Conservation (phyloP, 2,797 vertebrate genomes). For the Mus minutoides region DNA sequence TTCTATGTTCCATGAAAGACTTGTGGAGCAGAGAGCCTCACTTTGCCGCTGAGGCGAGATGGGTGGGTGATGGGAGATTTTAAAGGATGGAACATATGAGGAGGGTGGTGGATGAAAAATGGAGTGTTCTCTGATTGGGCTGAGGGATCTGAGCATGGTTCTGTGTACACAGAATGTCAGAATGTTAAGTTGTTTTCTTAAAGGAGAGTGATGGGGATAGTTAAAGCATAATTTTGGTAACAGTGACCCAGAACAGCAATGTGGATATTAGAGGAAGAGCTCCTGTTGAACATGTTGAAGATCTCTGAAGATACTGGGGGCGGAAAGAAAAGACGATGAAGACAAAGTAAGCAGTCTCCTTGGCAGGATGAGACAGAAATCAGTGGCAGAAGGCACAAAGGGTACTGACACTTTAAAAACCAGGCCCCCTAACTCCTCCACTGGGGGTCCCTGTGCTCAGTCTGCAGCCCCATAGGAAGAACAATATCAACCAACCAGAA, state of each 20-base stretch:
- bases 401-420: neutral
- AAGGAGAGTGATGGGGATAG: neutral
- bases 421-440: neutral
- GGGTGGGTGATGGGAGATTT: neutral
- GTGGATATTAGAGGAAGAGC: neutral
- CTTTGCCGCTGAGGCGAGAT: neutral
- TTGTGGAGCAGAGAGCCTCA: accelerated
- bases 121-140: neutral
- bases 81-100: neutral
- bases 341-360: neutral
- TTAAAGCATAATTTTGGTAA: neutral
- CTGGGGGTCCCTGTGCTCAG: neutral
- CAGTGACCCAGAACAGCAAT: neutral
- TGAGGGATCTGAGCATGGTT: neutral
- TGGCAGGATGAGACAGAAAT: neutral
- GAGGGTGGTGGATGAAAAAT: neutral
- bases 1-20: neutral
- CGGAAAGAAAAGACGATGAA: neutral
- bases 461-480: neutral
- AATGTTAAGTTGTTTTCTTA: neutral
- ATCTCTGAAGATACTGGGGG: neutral
- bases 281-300: neutral
- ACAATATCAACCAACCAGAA: neutral
- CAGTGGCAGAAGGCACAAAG: neutral
- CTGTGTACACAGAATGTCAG: neutral